These are phyloP conservation scores for Sebastes dallii DNA, from an alignment of 2,797 vertebrate species.

Conservation along the genomic window DNA sequence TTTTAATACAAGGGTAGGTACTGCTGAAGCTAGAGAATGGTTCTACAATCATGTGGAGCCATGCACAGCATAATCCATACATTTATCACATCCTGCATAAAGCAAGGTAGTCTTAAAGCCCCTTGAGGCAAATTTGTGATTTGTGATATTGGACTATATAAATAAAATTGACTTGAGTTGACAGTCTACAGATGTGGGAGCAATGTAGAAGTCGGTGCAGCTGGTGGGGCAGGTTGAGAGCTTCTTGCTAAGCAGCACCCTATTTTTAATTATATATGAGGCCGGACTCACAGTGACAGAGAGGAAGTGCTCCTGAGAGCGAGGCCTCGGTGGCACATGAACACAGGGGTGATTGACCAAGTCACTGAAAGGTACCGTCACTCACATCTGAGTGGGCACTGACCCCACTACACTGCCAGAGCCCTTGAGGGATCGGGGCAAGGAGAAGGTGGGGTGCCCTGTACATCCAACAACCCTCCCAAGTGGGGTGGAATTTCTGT, in stretches of 20 bases:
- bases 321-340: constrained; percentile 54
- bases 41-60: constrained; percentile 8
- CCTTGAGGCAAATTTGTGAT: not conserved
- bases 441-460: constrained; percentile 67
- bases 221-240: constrained; percentile 49
- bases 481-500: constrained; percentile 78
- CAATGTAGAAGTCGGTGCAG: constrained; percentile 22
- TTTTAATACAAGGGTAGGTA: no score
- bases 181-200: constrained; percentile 16
- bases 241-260: constrained; percentile 63
- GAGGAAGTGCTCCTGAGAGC: constrained; percentile 49
- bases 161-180: not conserved
- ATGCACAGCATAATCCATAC: constrained; percentile 48
- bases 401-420: constrained; percentile 49
- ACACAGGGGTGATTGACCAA: constrained; percentile 70
- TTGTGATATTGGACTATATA: not conserved
- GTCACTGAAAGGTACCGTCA: constrained; percentile 65
- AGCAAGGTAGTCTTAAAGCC: not conserved
- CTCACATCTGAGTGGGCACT: constrained; percentile 66
- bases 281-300: constrained; percentile 63
- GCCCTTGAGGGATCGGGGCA: constrained; percentile 55
- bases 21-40: no score
- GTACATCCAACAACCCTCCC: constrained; percentile 66
- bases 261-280: constrained; percentile 76
- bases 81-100: constrained; percentile 50